phyloP scores from a whole-genome alignment of 2,113 vertebrate species.

The Apodemus speciosus region DNA sequence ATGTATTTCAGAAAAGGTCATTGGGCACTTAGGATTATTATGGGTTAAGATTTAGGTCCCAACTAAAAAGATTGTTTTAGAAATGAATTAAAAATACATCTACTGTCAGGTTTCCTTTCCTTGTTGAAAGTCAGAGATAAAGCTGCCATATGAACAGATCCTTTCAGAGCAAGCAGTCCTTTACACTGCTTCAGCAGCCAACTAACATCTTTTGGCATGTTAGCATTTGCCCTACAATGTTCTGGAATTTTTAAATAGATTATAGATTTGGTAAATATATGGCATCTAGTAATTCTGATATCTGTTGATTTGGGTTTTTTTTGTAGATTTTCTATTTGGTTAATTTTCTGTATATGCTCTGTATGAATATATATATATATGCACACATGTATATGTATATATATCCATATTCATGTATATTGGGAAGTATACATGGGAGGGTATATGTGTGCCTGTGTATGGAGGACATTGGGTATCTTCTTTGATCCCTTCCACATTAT shows the following conservation, averaged over 20 bases:
- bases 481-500: neutral
- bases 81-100: neutral
- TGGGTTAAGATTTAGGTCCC: neutral
- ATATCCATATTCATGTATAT: neutral
- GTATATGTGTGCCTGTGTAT: neutral
- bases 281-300: neutral
- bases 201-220: neutral
- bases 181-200: neutral
- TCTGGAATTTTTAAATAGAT: neutral
- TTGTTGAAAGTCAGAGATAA: neutral
- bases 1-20: neutral
- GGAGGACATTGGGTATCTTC: neutral
- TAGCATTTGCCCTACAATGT: neutral
- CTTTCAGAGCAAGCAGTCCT: neutral
- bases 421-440: neutral
- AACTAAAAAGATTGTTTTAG: neutral
- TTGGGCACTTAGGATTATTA: neutral
- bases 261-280: neutral
- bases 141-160: too few species aligned
- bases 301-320: neutral
- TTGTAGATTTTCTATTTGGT: neutral
- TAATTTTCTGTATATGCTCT: neutral
- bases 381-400: too few species aligned
- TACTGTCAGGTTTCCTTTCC: neutral
- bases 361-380: neutral